A percentile compares a stretch with the other conserved stretches of the same genome.
These are phyloP conservation scores for Ischnura elegans DNA, from an alignment of 2,888 invertebrate genomes.

Conservation along the genomic window DNA sequence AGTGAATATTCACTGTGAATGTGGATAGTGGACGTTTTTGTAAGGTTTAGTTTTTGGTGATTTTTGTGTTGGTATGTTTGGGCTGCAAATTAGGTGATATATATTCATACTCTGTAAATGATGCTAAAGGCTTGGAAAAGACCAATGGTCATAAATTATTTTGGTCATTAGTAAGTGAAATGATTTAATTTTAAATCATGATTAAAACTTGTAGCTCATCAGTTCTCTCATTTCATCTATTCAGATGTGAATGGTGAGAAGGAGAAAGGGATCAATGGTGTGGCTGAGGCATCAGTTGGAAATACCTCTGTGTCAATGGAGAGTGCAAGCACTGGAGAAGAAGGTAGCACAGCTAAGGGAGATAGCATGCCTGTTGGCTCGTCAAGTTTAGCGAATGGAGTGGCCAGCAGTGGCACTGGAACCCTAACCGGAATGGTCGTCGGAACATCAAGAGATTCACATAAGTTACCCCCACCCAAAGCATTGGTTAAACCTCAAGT, in stretches of 20 bases:
- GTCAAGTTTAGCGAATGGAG: slow-evolving; percentile 11
- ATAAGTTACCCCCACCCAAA: slow-evolving; percentile 82
- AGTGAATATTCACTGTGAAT: too few relatives aligned
- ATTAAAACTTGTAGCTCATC: not conserved
- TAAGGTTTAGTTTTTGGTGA: too few relatives aligned
- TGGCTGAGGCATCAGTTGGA: slow-evolving; percentile 69
- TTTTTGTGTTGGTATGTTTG: too few relatives aligned
- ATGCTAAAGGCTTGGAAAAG: too few relatives aligned
- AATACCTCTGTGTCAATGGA: slow-evolving; percentile 73
- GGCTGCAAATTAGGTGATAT: too few relatives aligned
- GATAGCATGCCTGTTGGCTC: slow-evolving; percentile 16
- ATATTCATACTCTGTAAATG: too few relatives aligned
- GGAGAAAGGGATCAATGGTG: slow-evolving; percentile 74
- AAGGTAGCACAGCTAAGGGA: not conserved
- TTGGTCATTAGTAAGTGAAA: too few relatives aligned
- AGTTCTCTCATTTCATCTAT: not conserved
- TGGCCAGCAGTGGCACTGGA: not conserved
- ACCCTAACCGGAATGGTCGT: slow-evolving; percentile 39
- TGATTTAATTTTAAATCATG: too few relatives aligned
- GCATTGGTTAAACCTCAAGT: slow-evolving; percentile 98
- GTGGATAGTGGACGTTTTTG: too few relatives aligned
- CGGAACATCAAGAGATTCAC: slow-evolving; percentile 71
- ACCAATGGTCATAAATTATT: too few relatives aligned
- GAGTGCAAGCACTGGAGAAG: slow-evolving; percentile 70
- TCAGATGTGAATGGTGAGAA: slow-evolving; percentile 58